Conservation (phyloP, 2,888 invertebrate species). For the Sinelater perroti region DNA sequence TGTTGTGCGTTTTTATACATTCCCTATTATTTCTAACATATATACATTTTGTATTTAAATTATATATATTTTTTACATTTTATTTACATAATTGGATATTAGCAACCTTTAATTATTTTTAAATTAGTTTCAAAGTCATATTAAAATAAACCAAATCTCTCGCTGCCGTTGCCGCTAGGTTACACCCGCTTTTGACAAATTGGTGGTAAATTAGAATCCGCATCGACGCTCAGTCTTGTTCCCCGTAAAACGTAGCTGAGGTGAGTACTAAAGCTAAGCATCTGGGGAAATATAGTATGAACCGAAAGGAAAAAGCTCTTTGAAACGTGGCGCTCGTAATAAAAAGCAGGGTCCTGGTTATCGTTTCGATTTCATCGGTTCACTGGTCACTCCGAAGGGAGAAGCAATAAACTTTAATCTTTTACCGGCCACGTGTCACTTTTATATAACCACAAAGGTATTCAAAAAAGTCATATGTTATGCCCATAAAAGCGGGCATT, state of each 20-base stretch:
- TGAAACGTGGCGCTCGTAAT: conserved; percentile 45
- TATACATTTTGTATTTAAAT: no score
- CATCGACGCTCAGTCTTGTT: conserved; percentile 5
- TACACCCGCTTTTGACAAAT: no score
- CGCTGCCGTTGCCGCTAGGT: no score
- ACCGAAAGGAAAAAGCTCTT: conserved; percentile 42
- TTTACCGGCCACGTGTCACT: conserved; percentile 44
- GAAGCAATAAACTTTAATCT: conserved; percentile 45
- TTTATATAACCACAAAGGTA: conserved; percentile 42
- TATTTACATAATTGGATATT: no score
- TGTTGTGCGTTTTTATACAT: no score
- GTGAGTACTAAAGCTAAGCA: conserved; percentile 43
- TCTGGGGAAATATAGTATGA: conserved; percentile 46
- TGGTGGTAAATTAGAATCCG: background rate
- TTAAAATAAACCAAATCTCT: no score
- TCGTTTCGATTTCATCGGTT: conserved; percentile 48
- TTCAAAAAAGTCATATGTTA: conserved; percentile 40
- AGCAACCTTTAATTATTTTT: no score
- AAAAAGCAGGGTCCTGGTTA: conserved; percentile 47
- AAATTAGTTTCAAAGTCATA: no score
- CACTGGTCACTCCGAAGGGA: conserved; percentile 45
- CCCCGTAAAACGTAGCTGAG: conserved; percentile 29
- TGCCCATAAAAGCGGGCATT: conserved; percentile 27
- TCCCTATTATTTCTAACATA: no score
- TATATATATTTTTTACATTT: no score